Conservation (phyloP, 2,113 vertebrate genomes). For the Tachuris rubrigastra region DNA sequence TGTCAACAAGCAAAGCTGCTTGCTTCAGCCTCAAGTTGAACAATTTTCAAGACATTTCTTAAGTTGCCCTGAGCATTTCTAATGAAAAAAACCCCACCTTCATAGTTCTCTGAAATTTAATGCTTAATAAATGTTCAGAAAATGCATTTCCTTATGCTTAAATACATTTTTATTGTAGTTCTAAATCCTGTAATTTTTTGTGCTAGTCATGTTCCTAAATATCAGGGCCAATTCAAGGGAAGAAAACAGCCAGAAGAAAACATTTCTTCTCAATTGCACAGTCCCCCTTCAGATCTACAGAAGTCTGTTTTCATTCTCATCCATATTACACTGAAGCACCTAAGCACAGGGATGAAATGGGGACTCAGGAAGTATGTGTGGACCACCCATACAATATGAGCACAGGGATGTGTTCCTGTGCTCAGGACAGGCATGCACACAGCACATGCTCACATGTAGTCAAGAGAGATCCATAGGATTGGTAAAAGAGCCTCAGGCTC, state of each 20-base stretch:
- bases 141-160: background rate
- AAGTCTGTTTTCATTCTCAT: background rate
- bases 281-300: background rate
- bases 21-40: background rate
- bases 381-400: accelerated
- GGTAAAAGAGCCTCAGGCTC: background rate
- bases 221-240: background rate
- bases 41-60: background rate
- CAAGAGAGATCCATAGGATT: background rate
- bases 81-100: background rate
- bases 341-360: background rate
- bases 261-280: background rate
- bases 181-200: background rate
- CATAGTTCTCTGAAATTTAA: background rate
- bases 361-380: accelerated
- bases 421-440: accelerated
- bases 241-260: background rate
- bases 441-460: accelerated
- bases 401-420: accelerated
- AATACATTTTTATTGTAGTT: background rate
- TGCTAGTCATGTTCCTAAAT: background rate
- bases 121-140: background rate
- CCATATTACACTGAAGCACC: background rate
- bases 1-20: background rate
- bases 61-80: background rate